Base-by-base conservation (phyloP, 2,113 vertebrate genomes). In the Amphiprion ocellaris region DNA sequence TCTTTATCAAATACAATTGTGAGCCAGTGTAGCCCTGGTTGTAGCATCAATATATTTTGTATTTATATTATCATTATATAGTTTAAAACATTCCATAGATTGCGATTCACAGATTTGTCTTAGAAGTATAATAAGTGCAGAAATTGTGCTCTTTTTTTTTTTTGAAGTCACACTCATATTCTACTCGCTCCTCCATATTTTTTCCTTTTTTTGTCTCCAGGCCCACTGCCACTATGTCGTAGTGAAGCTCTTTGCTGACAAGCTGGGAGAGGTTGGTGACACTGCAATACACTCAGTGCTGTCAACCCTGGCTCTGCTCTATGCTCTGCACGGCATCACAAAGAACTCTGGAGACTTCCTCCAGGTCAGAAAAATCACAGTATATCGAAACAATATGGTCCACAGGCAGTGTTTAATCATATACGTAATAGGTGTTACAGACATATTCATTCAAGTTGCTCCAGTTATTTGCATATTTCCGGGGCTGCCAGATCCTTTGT, bases 151-250 rank as follows among this genome's bases (percentile, higher is more conserved):
- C 11, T 12, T 15, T 44, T 14, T 3, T 37, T 9, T 9, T 37
- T n/a, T 33, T 33, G 4, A 14, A 44, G 41, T 14, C 41, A 44
- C 15, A 2, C 41, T 44, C 14, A 14, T 30, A 30, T 14, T 15
- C 12, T 15, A 44, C 41, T 14, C 41, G 3, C 41, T 14, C 12
- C 39, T 50, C 49, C 15, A 5, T 17, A 30, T 12, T 33, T 33
- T 17, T 56, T 33, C 5, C 30, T 6, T 33, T 5, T 1, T 14
- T 19, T 30, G 11, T 77, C 7, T 62, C 9, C 64, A 99, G 98
- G 97, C 97, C 4, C 98, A 99, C 85, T 99, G 97, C 90, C 97
- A 99, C 92, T 99, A 97, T 4, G 96, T 99, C 83, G 87, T 96
- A 2, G 97, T 98, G 79, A 98, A 98, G 92, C 92, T 98, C 37